Conservation (phyloP, 2,888 invertebrate species). For the Drosophila ustulata region DNA sequence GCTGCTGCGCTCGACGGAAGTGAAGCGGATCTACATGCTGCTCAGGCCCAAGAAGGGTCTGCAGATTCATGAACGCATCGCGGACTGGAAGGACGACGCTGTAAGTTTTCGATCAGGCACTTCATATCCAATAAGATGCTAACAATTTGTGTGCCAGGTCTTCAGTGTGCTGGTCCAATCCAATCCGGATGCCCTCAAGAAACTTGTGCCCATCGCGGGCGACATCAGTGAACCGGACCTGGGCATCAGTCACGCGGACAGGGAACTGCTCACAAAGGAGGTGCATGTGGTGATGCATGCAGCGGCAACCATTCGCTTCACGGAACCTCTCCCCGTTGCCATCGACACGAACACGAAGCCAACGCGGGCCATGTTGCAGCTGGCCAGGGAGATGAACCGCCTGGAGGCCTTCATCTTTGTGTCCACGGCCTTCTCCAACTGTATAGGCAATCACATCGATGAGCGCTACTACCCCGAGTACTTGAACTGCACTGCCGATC, state of each 20-base stretch:
- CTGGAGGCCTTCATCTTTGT: conserved; percentile 87
- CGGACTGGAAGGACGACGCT: conserved; percentile 89
- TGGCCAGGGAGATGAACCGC: conserved; percentile 87
- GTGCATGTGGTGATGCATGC: conserved; percentile 91
- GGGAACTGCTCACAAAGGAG: conserved; percentile 73
- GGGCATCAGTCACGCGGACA: conserved; percentile 83
- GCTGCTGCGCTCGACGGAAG: conserved; percentile 86
- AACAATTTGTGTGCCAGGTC: conserved; percentile 22
- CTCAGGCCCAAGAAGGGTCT: conserved; percentile 88
- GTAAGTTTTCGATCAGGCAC: conserved; percentile 83
- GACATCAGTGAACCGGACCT: conserved; percentile 83
- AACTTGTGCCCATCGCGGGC: conserved; percentile 83
- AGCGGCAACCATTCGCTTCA: conserved; percentile 94
- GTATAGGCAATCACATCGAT: conserved; percentile 83
- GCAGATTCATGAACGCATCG: conserved; percentile 88
- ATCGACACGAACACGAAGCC: conserved; percentile 90
- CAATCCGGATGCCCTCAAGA: conserved; percentile 73
- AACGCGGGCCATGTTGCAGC: conserved; percentile 87
- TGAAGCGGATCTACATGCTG: conserved; percentile 86
- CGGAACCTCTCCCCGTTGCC: conserved; percentile 89
- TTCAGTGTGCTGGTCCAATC: conserved; percentile 43
- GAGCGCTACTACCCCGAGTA: conserved; percentile 84
- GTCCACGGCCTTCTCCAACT: conserved; percentile 90
- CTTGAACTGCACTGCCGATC: conserved; percentile 79
- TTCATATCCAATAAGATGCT: background rate